phyloP scores from a whole-genome alignment of 1,140 invertebrate species.

The Microplitis mediator region DNA sequence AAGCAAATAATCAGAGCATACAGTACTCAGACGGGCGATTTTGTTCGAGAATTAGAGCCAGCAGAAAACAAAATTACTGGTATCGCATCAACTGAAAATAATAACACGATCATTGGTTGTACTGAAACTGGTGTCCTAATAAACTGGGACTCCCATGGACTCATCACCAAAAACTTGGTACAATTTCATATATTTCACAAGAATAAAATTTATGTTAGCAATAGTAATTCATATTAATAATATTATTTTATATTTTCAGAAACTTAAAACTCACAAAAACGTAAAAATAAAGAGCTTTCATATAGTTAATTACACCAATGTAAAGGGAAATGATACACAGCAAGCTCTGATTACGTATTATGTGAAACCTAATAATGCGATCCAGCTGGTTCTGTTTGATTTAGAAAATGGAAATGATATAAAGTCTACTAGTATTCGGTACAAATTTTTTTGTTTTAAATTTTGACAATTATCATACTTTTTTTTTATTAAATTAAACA shows the following conservation, averaged over 20 bases:
- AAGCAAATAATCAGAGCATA: slow-evolving; percentile 66
- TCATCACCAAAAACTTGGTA: slow-evolving; percentile 58
- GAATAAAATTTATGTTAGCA: too few species aligned
- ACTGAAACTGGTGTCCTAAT: slow-evolving; percentile 62
- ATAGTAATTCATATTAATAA: slow-evolving; percentile 1
- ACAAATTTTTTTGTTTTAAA: not conserved
- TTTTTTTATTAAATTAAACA: slow-evolving; percentile 10
- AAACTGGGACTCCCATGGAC: slow-evolving; percentile 64
- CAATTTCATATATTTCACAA: too few species aligned
- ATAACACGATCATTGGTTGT: slow-evolving; percentile 64
- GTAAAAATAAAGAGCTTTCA: slow-evolving; percentile 56
- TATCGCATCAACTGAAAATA: slow-evolving; percentile 57
- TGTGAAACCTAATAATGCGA: slow-evolving; percentile 32
- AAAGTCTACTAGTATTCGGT: slow-evolving; percentile 35
- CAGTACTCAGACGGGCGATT: slow-evolving; percentile 65
- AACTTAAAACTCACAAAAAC: slow-evolving; percentile 38
- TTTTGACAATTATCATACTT: not conserved
- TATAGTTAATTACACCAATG: slow-evolving; percentile 43
- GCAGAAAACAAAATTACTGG: slow-evolving; percentile 60
- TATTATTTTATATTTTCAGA: slow-evolving; percentile 39
- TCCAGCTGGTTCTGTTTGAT: slow-evolving; percentile 49
- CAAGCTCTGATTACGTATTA: slow-evolving; percentile 47
- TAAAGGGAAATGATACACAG: slow-evolving; percentile 33
- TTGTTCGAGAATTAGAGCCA: slow-evolving; percentile 62
- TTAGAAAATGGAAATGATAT: slow-evolving; percentile 42